Evolutionary conservation across 2,797 vertebrate species (phyloP).

Genomic region (Falco naumanni): DNA sequence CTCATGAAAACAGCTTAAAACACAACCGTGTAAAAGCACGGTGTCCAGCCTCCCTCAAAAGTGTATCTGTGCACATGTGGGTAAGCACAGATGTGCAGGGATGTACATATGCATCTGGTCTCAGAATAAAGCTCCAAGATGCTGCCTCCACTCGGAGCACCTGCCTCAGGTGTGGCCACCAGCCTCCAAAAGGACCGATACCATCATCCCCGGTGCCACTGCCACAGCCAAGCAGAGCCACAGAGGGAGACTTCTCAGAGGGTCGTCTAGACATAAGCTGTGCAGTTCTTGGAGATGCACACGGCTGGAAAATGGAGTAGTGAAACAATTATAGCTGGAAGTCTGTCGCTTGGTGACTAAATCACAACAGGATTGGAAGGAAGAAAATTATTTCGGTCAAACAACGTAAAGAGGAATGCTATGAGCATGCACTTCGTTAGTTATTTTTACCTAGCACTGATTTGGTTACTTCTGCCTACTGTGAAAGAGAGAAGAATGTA

Average conservation of each 20-base stretch:
- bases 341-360: background rate
- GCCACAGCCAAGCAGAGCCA: constrained; percentile 47
- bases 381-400: background rate
- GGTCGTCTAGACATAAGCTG: constrained; percentile 63
- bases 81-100: background rate
- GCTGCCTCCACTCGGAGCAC: accelerated
- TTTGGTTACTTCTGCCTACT: background rate
- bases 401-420: background rate
- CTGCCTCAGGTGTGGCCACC: background rate
- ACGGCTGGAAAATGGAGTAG: background rate
- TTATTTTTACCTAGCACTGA: constrained; percentile 22
- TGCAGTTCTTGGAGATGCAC: background rate
- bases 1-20: background rate
- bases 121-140: background rate
- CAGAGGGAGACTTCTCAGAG: constrained; percentile 55
- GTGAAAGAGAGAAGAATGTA: background rate
- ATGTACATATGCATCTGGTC: background rate
- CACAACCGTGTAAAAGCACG: background rate
- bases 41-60: background rate
- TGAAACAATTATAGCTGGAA: constrained; percentile 30
- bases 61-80: accelerated
- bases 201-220: constrained; percentile 55
- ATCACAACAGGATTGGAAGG: background rate
- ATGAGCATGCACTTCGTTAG: background rate
- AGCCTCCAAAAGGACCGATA: constrained; percentile 31